Evolutionary conservation across 2,113 vertebrate genomes (phyloP).

Genomic region (Chascanopsetta lugubris): DNA sequence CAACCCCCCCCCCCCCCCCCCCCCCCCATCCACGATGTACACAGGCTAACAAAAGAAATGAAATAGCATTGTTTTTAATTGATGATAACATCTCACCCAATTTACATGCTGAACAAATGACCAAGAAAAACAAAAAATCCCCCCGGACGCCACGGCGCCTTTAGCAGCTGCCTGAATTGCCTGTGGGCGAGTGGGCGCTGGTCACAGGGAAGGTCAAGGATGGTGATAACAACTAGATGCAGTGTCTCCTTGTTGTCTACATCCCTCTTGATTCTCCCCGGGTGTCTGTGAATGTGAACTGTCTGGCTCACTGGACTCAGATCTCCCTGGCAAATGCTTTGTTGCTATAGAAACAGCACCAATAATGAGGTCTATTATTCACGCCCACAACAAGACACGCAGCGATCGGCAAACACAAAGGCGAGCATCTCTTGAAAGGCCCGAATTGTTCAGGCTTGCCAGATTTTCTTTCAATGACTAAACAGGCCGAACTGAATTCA

Average conservation of each 20-base stretch:
- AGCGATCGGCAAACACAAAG: slow-evolving; percentile 49
- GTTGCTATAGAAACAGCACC: slow-evolving; percentile 76
- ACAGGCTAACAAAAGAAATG: no score
- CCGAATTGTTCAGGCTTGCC: slow-evolving; percentile 16
- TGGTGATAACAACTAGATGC: slow-evolving; percentile 11
- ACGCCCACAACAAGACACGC: slow-evolving; percentile 51
- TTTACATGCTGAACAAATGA: no score
- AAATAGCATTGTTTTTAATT: no score
- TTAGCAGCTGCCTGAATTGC: no score
- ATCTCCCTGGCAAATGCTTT: slow-evolving; percentile 40
- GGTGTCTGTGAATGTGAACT: slow-evolving; percentile 41
- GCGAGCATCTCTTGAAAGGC: slow-evolving; percentile 33
- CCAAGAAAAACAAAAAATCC: no score
- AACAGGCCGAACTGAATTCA: slow-evolving; percentile 29
- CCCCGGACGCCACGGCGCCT: no score
- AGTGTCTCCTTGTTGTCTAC: not conserved
- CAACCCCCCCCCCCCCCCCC: no score
- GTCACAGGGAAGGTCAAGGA: no score
- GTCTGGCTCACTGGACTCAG: slow-evolving; percentile 29
- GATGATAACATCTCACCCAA: no score
- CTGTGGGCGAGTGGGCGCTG: no score
- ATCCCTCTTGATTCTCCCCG: not conserved
- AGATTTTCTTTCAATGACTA: slow-evolving; percentile 39
- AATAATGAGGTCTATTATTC: slow-evolving; percentile 69
- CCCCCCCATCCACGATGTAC: no score